Conservation (phyloP, 2,888 invertebrate species). For the Drosophila vallismaia region DNA sequence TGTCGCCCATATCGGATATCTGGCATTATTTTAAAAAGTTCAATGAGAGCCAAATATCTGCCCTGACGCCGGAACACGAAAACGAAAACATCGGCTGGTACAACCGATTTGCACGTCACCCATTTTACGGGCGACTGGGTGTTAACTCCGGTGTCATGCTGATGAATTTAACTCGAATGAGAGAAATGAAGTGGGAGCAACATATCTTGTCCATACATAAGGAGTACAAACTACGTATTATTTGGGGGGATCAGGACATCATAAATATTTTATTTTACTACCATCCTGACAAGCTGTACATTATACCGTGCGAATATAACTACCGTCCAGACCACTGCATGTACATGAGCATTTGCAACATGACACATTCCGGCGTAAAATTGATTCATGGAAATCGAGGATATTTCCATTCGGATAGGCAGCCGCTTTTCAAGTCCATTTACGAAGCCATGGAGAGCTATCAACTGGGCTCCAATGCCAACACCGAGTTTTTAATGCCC, state of each 20-base stretch:
- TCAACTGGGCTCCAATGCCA: slow-evolving; percentile 85
- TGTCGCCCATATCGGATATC: slow-evolving; percentile 91
- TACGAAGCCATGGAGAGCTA: slow-evolving; percentile 86
- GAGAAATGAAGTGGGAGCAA: slow-evolving; percentile 92
- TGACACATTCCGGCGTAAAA: slow-evolving; percentile 87
- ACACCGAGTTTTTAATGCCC: slow-evolving; percentile 71
- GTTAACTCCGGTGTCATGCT: slow-evolving; percentile 98
- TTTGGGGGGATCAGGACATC: slow-evolving; percentile 99
- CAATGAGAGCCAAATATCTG: slow-evolving; percentile 94
- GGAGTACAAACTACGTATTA: slow-evolving; percentile 93
- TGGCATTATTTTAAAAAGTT: slow-evolving; percentile 93
- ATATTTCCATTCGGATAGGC: slow-evolving; percentile 93
- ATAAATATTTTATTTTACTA: slow-evolving; percentile 93
- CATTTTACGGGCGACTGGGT: slow-evolving; percentile 92
- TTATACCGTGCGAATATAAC: slow-evolving; percentile 94
- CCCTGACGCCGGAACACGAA: slow-evolving; percentile 94
- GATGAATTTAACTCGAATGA: slow-evolving; percentile 97
- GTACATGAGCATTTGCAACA: slow-evolving; percentile 94
- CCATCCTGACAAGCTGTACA: slow-evolving; percentile 91
- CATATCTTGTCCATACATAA: slow-evolving; percentile 93
- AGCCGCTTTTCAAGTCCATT: slow-evolving; percentile 91
- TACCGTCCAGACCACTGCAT: slow-evolving; percentile 98
- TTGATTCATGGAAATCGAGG: slow-evolving; percentile 95
- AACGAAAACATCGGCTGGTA: slow-evolving; percentile 98
- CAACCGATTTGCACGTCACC: slow-evolving; percentile 97